Percentiles rank a stretch among this genome's conserved stretches.
Evolutionary conservation across 2,113 vertebrate genomes (phyloP).

Genomic region (Pterophyllum scalare): DNA sequence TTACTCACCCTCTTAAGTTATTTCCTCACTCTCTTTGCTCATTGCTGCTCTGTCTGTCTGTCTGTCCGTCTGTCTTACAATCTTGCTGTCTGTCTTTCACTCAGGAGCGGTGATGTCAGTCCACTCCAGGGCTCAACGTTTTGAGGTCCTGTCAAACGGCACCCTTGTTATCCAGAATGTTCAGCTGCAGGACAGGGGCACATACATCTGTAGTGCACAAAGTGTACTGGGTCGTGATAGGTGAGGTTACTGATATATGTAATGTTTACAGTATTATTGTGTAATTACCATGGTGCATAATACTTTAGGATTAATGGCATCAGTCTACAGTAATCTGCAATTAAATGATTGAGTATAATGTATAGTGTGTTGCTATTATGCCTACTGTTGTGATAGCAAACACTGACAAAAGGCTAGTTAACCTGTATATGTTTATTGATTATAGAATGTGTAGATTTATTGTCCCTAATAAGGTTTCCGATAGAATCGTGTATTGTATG

Average conservation of each 20-base stretch:
- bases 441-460: not conserved
- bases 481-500: not conserved
- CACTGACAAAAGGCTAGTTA: not conserved
- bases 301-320: not conserved
- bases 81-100: constrained; percentile 31
- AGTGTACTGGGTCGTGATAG: constrained; percentile 86
- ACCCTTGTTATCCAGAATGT: constrained; percentile 86
- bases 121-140: constrained; percentile 83
- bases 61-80: constrained; percentile 12
- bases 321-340: not conserved
- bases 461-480: not conserved
- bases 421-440: not conserved
- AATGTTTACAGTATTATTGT: constrained; percentile 13
- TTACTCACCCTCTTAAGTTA: constrained; percentile 41
- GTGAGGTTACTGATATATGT: constrained; percentile 48
- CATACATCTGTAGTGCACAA: constrained; percentile 89
- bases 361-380: not conserved
- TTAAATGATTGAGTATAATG: not conserved
- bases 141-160: constrained; percentile 90
- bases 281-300: not conserved
- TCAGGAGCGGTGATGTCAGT: constrained; percentile 87
- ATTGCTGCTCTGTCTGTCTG: constrained; percentile 20
- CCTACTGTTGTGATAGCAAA: not conserved
- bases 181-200: constrained; percentile 90
- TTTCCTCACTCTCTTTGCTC: constrained; percentile 26